Evolutionary conservation across 53 echinoderm and acorn worm genomes (phyloP), one percentile per base, ranked within the genome.

Genomic region (Antedon mediterranea): DNA sequence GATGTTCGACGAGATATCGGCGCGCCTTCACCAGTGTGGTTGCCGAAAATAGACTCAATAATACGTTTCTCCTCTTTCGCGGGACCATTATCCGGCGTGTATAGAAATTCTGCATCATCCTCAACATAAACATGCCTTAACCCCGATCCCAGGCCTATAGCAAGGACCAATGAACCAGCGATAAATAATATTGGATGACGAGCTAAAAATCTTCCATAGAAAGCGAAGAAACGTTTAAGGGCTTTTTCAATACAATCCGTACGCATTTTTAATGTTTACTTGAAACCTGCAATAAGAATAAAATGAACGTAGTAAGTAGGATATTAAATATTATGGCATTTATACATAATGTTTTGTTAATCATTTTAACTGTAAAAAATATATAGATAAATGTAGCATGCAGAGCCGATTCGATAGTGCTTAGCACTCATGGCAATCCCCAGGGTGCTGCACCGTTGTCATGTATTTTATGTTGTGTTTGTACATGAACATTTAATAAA

Each of bases 131-230:
- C 29, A 30, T 75, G 75, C 71, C 44, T 37, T 57, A 82, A 74
- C n/a, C 87, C 87, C 26, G 71, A 34, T 20, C 73, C 83, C 0
- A 87, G 79, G 29, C 89, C 76, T 26, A 81, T 74, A n/a, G 94
- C 85, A 32, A 89, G 28, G 0, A 81, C 20, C 0, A 91, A 37
- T 0, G 94, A 84, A 9, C 85, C 32, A 0, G 89, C 32, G 0
- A 94, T 76, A 31, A 94, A 81, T 14, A 77, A 31, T 5, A 83
- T 77, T 5, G 91, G 94, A 42, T 89, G 85, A 28, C 89, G 74
- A 6, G 79, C 93, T 29, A 93, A 77, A 30, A 89, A 87, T 43
- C 85, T 84, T n/a, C 93, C 93, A 76, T 93, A 89, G 29, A 33
- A 30, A 7, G 43, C 73, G 78, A 89, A 91, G 29, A 82, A 81